A percentile compares a stretch with the other conserved stretches of the same genome.
Conservation (phyloP, 1,140 invertebrate species). For the Zaprionus gabonicus region DNA sequence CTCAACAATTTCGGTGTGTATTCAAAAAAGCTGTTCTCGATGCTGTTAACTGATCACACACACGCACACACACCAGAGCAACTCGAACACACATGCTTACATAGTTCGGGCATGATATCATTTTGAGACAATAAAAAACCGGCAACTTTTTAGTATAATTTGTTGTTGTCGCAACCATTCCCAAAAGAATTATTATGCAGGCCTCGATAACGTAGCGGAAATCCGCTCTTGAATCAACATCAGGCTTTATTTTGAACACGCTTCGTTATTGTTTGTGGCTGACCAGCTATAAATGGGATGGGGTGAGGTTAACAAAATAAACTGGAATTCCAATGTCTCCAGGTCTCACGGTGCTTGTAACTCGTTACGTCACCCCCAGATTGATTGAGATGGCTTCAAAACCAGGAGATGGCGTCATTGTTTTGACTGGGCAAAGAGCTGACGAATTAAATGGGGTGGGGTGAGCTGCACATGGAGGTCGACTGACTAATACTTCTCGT, state of each 20-base stretch:
- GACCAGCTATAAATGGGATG: conserved; percentile 7
- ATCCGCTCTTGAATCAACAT: conserved; percentile 61
- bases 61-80: neutral
- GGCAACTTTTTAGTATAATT: conserved; percentile 9
- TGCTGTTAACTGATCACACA: conserved; percentile 12
- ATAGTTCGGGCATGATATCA: conserved; percentile 36
- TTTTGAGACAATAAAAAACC: conserved; percentile 30
- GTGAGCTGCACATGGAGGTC: neutral
- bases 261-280: conserved; percentile 8
- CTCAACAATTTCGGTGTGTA: neutral
- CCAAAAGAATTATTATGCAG: conserved; percentile 3
- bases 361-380: conserved; percentile 51
- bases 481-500: conserved; percentile 3
- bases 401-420: conserved; percentile 59
- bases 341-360: conserved; percentile 43
- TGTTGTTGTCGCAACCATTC: conserved; percentile 8
- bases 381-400: conserved; percentile 38
- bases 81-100: conserved; percentile 11
- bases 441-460: neutral
- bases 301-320: conserved; percentile 7
- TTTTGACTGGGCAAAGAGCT: conserved; percentile 3
- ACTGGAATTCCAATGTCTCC: conserved; percentile 18
- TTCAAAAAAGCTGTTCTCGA: conserved; percentile 13
- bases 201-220: conserved; percentile 40
- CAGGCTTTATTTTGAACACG: conserved; percentile 36